These are phyloP conservation scores for Xiphorhynchus erythropygius DNA, from an alignment of 2,797 vertebrate genomes.

Conservation along the genomic window DNA sequence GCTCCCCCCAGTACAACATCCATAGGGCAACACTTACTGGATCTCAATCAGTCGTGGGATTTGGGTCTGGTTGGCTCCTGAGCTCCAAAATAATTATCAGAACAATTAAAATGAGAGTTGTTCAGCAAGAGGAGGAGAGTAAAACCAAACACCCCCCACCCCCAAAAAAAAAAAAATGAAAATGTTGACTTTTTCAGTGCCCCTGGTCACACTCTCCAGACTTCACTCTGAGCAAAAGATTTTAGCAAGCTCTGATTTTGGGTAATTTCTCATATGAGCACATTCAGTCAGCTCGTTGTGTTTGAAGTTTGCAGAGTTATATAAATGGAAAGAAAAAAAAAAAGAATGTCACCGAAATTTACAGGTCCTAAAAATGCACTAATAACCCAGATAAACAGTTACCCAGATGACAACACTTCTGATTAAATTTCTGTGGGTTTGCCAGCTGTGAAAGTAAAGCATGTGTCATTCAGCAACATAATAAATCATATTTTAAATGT, in stretches of 20 bases:
- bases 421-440: background rate
- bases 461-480: background rate
- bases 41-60: background rate
- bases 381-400: background rate
- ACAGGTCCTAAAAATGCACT: background rate
- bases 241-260: background rate
- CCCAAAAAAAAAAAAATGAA: background rate
- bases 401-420: background rate
- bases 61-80: background rate
- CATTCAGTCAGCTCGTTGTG: background rate
- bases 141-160: background rate
- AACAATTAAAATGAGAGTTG: background rate
- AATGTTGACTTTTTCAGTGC: background rate
- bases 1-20: background rate
- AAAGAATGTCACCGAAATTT: background rate
- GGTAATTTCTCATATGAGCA: background rate
- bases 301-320: background rate
- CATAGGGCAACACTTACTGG: background rate
- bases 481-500: slow-evolving; percentile 2
- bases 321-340: background rate
- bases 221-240: background rate
- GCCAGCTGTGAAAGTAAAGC: background rate
- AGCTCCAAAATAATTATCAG: background rate
- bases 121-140: background rate
- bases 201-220: background rate